Percentiles rank a stretch among this genome's conserved stretches.
phyloP scores from a whole-genome alignment of 2,113 vertebrate species.

The Apeltes quadracus region DNA sequence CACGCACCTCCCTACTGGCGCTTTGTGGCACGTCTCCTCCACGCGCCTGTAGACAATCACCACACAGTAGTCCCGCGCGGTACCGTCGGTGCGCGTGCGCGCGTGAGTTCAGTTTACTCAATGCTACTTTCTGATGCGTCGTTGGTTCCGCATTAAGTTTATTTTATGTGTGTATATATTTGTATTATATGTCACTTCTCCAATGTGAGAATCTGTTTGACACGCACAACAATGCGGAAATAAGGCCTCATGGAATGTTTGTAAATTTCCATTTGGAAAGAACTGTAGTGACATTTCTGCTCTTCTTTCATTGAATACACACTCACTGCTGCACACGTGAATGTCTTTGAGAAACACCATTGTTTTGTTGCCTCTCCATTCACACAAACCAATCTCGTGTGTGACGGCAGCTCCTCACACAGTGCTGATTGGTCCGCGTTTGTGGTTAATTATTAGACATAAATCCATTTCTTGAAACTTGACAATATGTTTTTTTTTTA shows the following conservation, averaged over 20 bases:
- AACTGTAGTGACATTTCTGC: not conserved
- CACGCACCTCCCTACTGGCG: constrained; percentile 46
- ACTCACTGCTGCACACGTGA: not conserved
- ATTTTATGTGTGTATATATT: too few species aligned
- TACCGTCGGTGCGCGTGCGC: too few species aligned
- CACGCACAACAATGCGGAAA: not conserved
- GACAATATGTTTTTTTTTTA: not conserved
- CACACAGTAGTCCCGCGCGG: too few species aligned
- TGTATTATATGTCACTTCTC: too few species aligned
- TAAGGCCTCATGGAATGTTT: too few species aligned
- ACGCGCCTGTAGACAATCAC: constrained; percentile 2
- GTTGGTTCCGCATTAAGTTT: not conserved
- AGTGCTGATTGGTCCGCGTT: too few species aligned
- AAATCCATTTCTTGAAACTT: not conserved
- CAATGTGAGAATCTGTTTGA: not conserved
- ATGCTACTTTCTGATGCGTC: not conserved
- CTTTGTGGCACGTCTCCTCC: constrained; percentile 33
- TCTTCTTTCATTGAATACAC: not conserved
- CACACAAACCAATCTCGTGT: not conserved
- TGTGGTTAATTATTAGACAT: not conserved
- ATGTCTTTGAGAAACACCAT: not conserved
- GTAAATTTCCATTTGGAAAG: not conserved
- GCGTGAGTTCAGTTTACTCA: too few species aligned
- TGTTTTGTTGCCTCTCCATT: not conserved
- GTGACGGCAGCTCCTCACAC: not conserved